Evolutionary conservation across 2,888 invertebrate species (phyloP).

Genomic region (Mimas tiliae): DNA sequence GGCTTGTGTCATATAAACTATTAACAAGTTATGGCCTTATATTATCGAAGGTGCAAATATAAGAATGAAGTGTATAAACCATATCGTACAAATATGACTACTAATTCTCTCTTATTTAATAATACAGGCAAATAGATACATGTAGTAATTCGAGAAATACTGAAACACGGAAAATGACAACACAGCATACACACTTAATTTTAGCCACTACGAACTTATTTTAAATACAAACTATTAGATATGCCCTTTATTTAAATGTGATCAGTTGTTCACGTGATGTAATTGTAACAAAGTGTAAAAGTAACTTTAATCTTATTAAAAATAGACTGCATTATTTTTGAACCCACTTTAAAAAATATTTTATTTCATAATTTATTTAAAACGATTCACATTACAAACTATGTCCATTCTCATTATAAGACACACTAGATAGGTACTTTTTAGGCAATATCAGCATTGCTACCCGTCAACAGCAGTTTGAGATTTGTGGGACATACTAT

Average conservation of each 20-base stretch:
- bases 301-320: not conserved
- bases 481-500: not conserved
- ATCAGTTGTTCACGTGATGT: constrained; percentile 13
- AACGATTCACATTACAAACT: constrained; percentile 1
- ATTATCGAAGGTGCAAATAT: too few relatives aligned
- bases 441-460: constrained; percentile 5
- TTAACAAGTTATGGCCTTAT: too few relatives aligned
- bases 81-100: not conserved
- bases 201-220: constrained; percentile 3
- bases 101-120: not conserved
- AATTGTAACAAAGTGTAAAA: constrained; percentile 13
- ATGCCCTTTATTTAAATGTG: constrained; percentile 21
- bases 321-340: constrained; percentile 3
- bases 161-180: not conserved
- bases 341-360: constrained; percentile 3
- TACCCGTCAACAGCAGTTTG: constrained; percentile 1
- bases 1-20: too few relatives aligned
- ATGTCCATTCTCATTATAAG: constrained; percentile 17
- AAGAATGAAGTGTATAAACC: not conserved
- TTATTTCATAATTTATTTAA: not conserved
- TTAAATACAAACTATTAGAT: constrained; percentile 9
- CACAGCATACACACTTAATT: not conserved
- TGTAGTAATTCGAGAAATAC: not conserved
- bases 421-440: constrained; percentile 8
- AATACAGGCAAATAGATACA: not conserved